Percentiles rank a stretch among this genome's conserved stretches.
phyloP scores from a whole-genome alignment of 2,888 invertebrate species.

The Rhogogaster chlorosoma region DNA sequence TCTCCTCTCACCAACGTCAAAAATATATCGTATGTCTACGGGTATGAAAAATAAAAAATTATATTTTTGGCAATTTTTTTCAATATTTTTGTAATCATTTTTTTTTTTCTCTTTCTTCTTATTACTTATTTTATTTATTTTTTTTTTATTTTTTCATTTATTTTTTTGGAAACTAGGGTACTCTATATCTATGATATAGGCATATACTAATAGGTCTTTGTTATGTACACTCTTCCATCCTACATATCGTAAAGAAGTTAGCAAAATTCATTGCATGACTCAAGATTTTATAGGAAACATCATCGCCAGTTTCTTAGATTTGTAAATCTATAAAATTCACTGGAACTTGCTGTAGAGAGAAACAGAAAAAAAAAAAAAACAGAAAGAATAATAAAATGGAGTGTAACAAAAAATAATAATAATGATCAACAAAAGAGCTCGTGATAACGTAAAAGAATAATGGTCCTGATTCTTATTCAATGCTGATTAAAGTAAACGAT shows the following conservation, averaged over 20 bases:
- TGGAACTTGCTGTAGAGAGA: not conserved
- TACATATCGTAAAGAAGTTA: slow-evolving; percentile 30
- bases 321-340: not conserved
- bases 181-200: slow-evolving; percentile 45
- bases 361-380: not conserved
- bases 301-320: not conserved
- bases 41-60: slow-evolving; percentile 67
- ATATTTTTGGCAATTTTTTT: slow-evolving; percentile 62
- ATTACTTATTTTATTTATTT: slow-evolving; percentile 58
- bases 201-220: slow-evolving; percentile 53
- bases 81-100: slow-evolving; percentile 55
- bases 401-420: not conserved
- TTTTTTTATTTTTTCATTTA: slow-evolving; percentile 55
- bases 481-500: not conserved
- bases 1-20: slow-evolving; percentile 55
- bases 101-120: slow-evolving; percentile 51
- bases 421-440: not conserved
- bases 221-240: slow-evolving; percentile 56
- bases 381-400: not conserved
- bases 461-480: not conserved
- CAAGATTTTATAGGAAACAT: slow-evolving; percentile 16
- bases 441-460: not conserved
- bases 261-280: slow-evolving; percentile 18
- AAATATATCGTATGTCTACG: slow-evolving; percentile 62
- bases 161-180: slow-evolving; percentile 53